phyloP scores from a whole-genome alignment of 2,888 invertebrate species.

The Atethmia centrago region DNA sequence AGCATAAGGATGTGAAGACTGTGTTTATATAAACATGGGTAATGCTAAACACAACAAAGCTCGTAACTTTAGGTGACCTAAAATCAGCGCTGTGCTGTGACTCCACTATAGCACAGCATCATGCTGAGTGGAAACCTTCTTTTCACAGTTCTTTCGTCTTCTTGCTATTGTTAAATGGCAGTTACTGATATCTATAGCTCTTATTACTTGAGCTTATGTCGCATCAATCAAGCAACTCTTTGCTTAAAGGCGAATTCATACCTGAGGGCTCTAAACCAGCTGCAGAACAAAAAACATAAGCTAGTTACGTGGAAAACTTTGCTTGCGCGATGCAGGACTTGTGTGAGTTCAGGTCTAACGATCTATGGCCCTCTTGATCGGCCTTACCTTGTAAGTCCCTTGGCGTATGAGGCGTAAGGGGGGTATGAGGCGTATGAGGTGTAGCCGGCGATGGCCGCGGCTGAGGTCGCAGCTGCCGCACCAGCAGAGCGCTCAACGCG shows the following conservation, averaged over 20 bases:
- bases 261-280: neutral
- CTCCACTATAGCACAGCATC: neutral
- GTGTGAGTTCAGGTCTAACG: slow-evolving; percentile 79
- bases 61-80: neutral
- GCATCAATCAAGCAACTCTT: neutral
- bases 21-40: neutral
- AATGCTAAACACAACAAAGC: neutral
- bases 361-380: no score
- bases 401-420: slow-evolving; percentile 73
- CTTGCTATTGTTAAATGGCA: neutral
- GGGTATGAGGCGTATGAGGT: slow-evolving; percentile 85
- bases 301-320: neutral
- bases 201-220: neutral
- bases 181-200: neutral
- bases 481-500: slow-evolving; percentile 92
- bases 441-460: slow-evolving; percentile 90
- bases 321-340: neutral
- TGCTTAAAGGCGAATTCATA: neutral
- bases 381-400: slow-evolving; percentile 72
- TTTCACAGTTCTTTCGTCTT: neutral
- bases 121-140: neutral
- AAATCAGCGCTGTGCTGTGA: neutral
- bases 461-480: slow-evolving; percentile 91
- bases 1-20: neutral
- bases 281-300: neutral